Percentiles rank a stretch among this genome's conserved stretches.
Evolutionary conservation across 2,888 invertebrate genomes (phyloP).

Genomic region (Laothoe populi): DNA sequence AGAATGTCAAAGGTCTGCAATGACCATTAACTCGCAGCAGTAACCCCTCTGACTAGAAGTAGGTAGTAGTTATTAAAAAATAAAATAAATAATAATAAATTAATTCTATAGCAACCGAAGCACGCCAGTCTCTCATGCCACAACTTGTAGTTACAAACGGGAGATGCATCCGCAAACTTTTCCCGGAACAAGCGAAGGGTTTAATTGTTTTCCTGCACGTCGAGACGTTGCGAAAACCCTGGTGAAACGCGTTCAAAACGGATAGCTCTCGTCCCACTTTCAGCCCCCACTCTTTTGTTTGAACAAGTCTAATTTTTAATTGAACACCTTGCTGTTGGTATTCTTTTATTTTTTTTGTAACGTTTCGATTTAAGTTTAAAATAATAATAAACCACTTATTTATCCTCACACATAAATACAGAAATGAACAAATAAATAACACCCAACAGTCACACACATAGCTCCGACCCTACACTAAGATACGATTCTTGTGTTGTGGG

Average conservation of each 20-base stretch:
- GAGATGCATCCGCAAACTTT: constrained; percentile 72
- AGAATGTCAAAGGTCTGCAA: too few species aligned
- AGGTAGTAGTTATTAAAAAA: too few species aligned
- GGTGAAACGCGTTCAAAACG: constrained; percentile 56
- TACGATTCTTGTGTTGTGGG: too few species aligned
- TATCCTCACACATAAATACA: too few species aligned
- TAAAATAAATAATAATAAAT: too few species aligned
- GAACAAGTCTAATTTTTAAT: constrained; percentile 72
- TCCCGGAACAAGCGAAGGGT: constrained; percentile 70
- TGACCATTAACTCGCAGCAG: too few species aligned
- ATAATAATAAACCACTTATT: too few species aligned
- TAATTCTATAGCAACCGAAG: not conserved
- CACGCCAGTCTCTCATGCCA: constrained; percentile 43
- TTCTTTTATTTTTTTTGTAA: not conserved
- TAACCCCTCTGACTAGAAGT: too few species aligned
- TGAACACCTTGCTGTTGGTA: constrained; percentile 47
- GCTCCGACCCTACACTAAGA: too few species aligned
- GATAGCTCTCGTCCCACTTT: constrained; percentile 59
- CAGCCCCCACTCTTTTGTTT: constrained; percentile 60
- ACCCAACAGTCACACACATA: too few species aligned
- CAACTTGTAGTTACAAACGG: constrained; percentile 61
- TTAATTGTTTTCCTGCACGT: constrained; percentile 79
- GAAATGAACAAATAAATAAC: too few species aligned
- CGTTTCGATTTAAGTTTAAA: not conserved
- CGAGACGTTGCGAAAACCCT: constrained; percentile 67